Base-by-base conservation (phyloP, 2,113 vertebrate species). In the Cheirogaleus medius region DNA sequence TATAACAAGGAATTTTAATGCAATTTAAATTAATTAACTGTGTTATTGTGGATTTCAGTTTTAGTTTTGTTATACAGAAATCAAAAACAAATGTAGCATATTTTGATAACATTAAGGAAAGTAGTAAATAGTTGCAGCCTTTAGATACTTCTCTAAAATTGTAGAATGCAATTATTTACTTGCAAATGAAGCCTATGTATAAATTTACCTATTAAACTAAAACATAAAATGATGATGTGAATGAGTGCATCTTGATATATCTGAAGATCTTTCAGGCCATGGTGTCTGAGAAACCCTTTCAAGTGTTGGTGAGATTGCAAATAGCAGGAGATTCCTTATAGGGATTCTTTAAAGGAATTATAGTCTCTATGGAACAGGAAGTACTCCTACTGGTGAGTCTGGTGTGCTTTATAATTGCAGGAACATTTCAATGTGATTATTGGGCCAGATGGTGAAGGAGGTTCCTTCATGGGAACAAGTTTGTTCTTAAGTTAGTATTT, bases 1-100 rank as follows among this genome's bases (percentile, higher is more conserved):
- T 89, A 23, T 76, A 95, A 76, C 15, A 66, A 92, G 42, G 69
- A 87, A 96, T 87, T 94, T 64, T 94, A 96, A 93, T 96, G 42
- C 29, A 83, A 83, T 93, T 97, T 97, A 85, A 91, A 80, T 66
- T 71, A 74, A 27, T 47, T 92, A 39, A 44, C 42, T 93, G 39
- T 39, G 52, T 76, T 90, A 93, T 92, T 92, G 5, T 82, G 87
- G n/a, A 74, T 96, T 94, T 94, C 25, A 42, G 10, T 85, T 88
- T 94, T 71, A 52, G 27, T 71, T 96, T 91, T 90, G 32, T 11
- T 87, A 91, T 93, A 29, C 71, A 90, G 44, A 87, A 93, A 94
- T 84, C 11, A 90, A 78, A 92, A 73, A 37, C 14, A 77, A 60
- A 69, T 15, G 64, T 12, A 63, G 32, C 20, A 71, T 93, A 39